phyloP scores from a whole-genome alignment of 2,113 vertebrate genomes.

The Percopsis transmontana region DNA sequence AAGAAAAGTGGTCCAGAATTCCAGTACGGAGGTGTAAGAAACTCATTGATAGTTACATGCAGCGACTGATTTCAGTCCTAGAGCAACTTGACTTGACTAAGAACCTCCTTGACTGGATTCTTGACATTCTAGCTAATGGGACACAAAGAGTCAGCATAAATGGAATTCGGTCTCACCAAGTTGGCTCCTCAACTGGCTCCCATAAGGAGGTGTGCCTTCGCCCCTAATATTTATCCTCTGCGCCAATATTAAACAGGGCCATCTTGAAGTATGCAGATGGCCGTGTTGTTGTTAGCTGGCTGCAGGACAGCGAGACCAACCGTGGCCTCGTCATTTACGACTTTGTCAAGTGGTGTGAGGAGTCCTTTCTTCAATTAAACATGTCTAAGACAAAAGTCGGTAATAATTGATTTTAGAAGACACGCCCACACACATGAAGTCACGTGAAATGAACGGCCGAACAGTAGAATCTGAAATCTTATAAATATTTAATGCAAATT shows the following conservation, averaged over 20 bases:
- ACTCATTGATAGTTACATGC: too few species aligned
- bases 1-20: too few species aligned
- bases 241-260: constrained; percentile 7
- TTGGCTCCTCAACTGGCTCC: constrained; percentile 16
- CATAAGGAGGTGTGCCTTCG: background rate
- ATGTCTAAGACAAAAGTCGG: too few species aligned
- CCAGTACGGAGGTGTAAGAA: too few species aligned
- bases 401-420: too few species aligned
- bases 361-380: constrained; percentile 5
- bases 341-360: constrained; percentile 7
- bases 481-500: background rate
- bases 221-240: constrained; percentile 19
- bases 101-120: constrained; percentile 12
- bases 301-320: background rate
- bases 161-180: constrained; percentile 14
- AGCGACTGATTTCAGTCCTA: too few species aligned
- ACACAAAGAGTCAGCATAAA: constrained; percentile 10
- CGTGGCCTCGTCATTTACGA: background rate
- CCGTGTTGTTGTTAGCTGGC: constrained; percentile 4
- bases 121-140: background rate
- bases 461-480: constrained; percentile 9
- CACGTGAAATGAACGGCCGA: background rate
- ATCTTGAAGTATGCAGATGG: constrained; percentile 4
- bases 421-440: too few species aligned
- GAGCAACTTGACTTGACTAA: constrained; percentile 4